Base-by-base conservation (phyloP, 2,113 vertebrate genomes). In the Sphaerodactylus townsendi region DNA sequence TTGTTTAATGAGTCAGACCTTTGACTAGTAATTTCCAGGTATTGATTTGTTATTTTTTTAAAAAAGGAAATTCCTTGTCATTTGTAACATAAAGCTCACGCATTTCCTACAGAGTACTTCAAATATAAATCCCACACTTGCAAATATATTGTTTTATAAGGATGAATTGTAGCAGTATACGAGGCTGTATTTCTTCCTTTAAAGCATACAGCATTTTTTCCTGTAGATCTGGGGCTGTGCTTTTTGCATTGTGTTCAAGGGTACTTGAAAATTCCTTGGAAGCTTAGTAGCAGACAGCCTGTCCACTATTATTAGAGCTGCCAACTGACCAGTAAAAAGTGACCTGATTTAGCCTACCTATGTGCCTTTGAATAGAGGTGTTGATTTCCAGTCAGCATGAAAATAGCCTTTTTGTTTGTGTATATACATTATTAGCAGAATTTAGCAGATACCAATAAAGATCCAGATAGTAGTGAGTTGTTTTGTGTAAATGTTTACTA, bases 1-100 rank as follows among this genome's bases (percentile, higher is more conserved):
- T 93, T 92, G 86, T 92, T 90, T 93, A 92, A 86, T 71, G 5
- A 1, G 84, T 90, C 82, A 80, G 64, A 85, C 50, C 4, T 0
- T 0, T 76, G 71, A 21, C 70, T 74, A 41, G 33, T 77, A 39
- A 50, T 79, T 53, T 13, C 30, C 23, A 72, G 19, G 28, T 21
- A 13, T 76, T 48, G 33, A 30, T 81, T 90, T 59, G 17, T 25
- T 75, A 0, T 56, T 2, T 75, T 85, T 53, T 85, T 70, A 37
- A 66, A 53, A 77, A 56, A n/a, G n/a, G 3, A 28, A 13, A 10
- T 15, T 83, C 30, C 70, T 81, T 2, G 15, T 15, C 77, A 79
- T 69, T 81, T 41, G 35, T 83, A 46, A 46, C 66, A n/a, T 66
- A 79, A 62, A 44, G 89, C 44, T 5, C 13, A 68, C 35, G 19